Percentiles rank a stretch among this genome's conserved stretches.
phyloP scores from a whole-genome alignment of 2,113 vertebrate species.

The Thinocorus orbignyianus region DNA sequence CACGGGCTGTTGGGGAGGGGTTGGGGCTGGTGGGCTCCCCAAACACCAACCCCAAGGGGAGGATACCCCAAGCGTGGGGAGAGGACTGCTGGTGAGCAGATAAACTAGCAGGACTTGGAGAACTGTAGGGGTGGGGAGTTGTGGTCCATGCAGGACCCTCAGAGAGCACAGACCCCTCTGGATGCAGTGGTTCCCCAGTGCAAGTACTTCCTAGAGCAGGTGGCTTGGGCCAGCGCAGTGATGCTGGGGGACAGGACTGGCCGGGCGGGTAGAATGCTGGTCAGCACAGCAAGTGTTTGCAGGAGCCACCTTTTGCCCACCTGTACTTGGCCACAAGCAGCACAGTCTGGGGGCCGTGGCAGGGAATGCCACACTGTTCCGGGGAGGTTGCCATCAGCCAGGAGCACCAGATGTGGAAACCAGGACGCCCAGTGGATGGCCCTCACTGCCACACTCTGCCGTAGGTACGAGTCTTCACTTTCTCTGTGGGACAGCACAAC shows the following conservation, averaged over 20 bases:
- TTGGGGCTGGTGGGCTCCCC: background rate
- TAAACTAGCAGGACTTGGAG: background rate
- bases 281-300: background rate
- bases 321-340: accelerated
- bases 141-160: background rate
- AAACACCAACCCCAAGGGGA: background rate
- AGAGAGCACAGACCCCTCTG: background rate
- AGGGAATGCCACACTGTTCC: background rate
- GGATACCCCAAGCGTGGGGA: background rate
- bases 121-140: background rate
- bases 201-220: background rate
- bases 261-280: background rate
- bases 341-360: background rate
- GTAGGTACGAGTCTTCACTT: constrained; percentile 93
- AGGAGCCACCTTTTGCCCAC: background rate
- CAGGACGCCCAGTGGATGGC: accelerated
- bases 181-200: background rate
- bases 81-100: background rate
- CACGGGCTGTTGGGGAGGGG: accelerated
- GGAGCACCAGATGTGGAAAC: accelerated
- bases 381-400: accelerated
- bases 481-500: constrained; percentile 98
- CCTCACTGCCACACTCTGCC: accelerated
- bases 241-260: background rate
- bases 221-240: background rate